Conservation (phyloP, 2,113 vertebrate genomes). For the Ceyx melanurus region DNA sequence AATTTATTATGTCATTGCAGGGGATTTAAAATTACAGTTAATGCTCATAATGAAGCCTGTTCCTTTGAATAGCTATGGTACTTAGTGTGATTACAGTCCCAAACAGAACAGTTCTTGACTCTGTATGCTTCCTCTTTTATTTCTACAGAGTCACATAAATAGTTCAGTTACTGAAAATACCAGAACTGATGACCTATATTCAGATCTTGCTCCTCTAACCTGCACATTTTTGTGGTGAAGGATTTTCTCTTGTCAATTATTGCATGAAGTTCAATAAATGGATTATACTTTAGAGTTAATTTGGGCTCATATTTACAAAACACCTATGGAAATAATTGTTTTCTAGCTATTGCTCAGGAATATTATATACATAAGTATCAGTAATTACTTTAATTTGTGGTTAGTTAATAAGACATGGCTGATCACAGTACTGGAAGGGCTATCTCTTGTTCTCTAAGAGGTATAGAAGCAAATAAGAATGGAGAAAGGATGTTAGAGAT, state of each 20-base stretch:
- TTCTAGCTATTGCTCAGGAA: conserved; percentile 66
- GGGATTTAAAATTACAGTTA: neutral
- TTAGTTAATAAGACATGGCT: conserved; percentile 70
- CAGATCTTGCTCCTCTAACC: neutral
- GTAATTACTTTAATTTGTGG: conserved; percentile 71
- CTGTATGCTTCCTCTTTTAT: neutral
- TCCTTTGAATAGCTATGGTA: neutral
- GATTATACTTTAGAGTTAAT: conserved; percentile 45
- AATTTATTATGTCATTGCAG: neutral
- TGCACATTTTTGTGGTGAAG: conserved; percentile 13
- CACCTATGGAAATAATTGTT: conserved; percentile 56
- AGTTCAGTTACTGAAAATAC: neutral
- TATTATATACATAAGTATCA: conserved; percentile 47
- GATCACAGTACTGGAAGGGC: conserved; percentile 53
- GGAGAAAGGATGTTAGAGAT: neutral
- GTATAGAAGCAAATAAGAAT: neutral
- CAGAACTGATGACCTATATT: neutral
- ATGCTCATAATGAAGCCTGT: neutral
- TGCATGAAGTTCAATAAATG: conserved; percentile 20
- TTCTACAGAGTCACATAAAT: neutral
- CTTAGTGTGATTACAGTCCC: neutral
- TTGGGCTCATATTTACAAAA: conserved; percentile 62
- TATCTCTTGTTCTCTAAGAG: neutral
- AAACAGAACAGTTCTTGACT: neutral
- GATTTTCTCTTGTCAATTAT: conserved; percentile 23